phyloP scores from a whole-genome alignment of 2,888 invertebrate genomes.

The Volucella inflata region DNA sequence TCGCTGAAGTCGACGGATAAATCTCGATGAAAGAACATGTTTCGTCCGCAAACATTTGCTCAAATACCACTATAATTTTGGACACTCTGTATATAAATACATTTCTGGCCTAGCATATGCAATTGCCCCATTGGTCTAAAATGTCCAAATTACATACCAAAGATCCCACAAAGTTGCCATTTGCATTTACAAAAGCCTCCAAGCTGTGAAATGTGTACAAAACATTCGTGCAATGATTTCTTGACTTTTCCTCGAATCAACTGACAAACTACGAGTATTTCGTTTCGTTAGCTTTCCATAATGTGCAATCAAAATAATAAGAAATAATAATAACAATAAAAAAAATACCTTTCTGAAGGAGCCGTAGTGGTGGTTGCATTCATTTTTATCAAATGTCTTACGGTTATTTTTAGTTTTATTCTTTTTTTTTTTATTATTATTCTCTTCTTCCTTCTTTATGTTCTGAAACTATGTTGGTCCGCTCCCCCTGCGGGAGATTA shows the following conservation, averaged over 20 bases:
- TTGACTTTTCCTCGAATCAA: no score
- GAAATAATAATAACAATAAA: background rate
- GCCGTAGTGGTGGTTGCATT: slow-evolving; percentile 34
- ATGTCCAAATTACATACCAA: no score
- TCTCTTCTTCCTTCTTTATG: background rate
- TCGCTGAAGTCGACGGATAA: no score
- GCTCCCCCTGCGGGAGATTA: slow-evolving; percentile 20
- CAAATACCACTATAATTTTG: no score
- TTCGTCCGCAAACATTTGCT: no score
- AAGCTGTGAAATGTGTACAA: no score
- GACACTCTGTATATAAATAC: no score
- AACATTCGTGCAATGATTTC: no score
- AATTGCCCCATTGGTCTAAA: no score
- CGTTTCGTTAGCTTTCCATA: background rate
- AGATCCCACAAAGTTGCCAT: background rate
- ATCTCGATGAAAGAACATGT: no score
- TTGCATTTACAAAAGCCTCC: background rate
- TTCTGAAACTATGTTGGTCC: slow-evolving; percentile 2
- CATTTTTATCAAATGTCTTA: slow-evolving; percentile 21
- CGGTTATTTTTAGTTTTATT: slow-evolving; percentile 35
- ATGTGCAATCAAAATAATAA: slow-evolving; percentile 3
- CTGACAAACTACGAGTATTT: no score
- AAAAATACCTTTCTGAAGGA: slow-evolving; percentile 44
- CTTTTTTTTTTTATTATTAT: background rate
- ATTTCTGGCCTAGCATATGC: no score